Base-by-base conservation (phyloP, 2,888 invertebrate genomes). In the Eugnorisma glareosa region DNA sequence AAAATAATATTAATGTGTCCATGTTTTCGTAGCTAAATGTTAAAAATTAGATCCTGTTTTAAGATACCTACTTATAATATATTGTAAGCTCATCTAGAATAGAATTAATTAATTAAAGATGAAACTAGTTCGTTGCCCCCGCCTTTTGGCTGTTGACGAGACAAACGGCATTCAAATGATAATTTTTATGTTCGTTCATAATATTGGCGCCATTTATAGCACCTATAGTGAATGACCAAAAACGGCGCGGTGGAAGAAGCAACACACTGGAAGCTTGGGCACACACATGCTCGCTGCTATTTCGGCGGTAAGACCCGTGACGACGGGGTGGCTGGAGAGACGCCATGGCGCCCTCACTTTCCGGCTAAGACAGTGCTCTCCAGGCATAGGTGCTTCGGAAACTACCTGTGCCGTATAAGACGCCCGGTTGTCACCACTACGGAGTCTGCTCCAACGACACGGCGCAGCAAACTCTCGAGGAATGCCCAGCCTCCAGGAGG, bases 71-170 rank as follows among this genome's bases (percentile, higher is more conserved):
- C 57, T 15, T 28, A 6, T 15, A 15, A 28, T 28, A 57, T 57
- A 28, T 43, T 61, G 54, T 73, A 57, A 37, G 51, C 51, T 71
- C 51, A 71, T 77, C 37, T 79, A 82, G n/a, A 73, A 72, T 73
- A 76, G 21, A 83, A 82, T 84, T 74, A 83, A 85, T 83, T 82
- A 83, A 88, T 84, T 76, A 67, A 70, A 79, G 69, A 77, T 67
- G 70, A 75, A 84, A 82, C 79, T 68, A 86, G 89, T 84, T 85
- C 88, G 81, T 81, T 75, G 83, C 86, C 82, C 86, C 72, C 70
- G 54, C 64, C 28, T 68, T 83, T 76, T 75, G 61, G 51, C 31
- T 78, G 70, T 81, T 66, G 63, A 68, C 66, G 73, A 79, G 51
- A 71, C 71, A 64, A 72, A 43, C 21, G 43, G 68, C n/a, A 54